phyloP scores from a whole-genome alignment of 2,797 vertebrate genomes.

The Monodelphis domestica region DNA sequence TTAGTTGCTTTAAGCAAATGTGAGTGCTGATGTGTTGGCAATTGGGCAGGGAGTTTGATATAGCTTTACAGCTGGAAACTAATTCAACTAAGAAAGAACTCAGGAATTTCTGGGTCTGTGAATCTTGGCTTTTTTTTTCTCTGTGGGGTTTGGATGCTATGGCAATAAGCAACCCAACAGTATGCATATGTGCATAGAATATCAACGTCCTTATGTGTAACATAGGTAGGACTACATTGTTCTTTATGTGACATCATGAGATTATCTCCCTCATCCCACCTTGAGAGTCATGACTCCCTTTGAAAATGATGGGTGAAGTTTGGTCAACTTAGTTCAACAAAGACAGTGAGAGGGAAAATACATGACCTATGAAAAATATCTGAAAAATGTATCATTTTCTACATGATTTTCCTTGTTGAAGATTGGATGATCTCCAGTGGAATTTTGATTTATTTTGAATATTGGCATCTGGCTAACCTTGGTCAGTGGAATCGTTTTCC shows the following conservation, averaged over 20 bases:
- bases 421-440: constrained; percentile 69
- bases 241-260: constrained; percentile 50
- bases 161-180: background rate
- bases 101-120: background rate
- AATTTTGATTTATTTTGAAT: constrained; percentile 78
- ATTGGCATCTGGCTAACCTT: constrained; percentile 50
- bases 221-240: constrained; percentile 49
- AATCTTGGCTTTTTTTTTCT: constrained; percentile 35
- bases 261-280: constrained; percentile 56
- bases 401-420: constrained; percentile 65
- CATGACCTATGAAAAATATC: constrained; percentile 55
- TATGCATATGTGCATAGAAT: background rate
- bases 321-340: background rate
- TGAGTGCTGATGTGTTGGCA: background rate
- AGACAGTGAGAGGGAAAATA: constrained; percentile 57
- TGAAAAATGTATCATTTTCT: constrained; percentile 68
- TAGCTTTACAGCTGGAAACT: background rate
- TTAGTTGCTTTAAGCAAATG: background rate
- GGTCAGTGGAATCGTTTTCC: constrained; percentile 31
- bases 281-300: constrained; percentile 54
- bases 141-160: background rate
- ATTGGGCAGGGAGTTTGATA: background rate
- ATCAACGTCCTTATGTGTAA: constrained; percentile 52
- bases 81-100: background rate
- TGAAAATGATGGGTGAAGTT: constrained; percentile 50